These are phyloP conservation scores for Antennarius maculatus DNA, from an alignment of 2,797 vertebrate species.

Conservation along the genomic window DNA sequence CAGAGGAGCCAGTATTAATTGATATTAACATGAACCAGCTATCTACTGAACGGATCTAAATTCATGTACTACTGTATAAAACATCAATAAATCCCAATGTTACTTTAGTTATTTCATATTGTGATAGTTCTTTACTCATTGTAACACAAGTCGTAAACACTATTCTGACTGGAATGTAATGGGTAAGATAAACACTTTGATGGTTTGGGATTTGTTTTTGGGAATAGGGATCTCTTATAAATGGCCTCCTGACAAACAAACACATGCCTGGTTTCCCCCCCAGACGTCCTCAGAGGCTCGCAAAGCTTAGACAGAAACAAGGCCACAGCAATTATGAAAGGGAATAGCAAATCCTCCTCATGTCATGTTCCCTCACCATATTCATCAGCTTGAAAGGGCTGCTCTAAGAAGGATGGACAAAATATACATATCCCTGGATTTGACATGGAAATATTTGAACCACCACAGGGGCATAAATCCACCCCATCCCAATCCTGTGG, in stretches of 20 bases:
- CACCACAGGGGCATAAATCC: slow-evolving; percentile 57
- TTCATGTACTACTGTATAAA: slow-evolving; percentile 44
- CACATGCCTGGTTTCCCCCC: slow-evolving; percentile 61
- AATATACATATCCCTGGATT: slow-evolving; percentile 65
- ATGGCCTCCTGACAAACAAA: slow-evolving; percentile 77
- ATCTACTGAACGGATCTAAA: slow-evolving; percentile 46
- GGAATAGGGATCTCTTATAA: slow-evolving; percentile 70
- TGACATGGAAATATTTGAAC: slow-evolving; percentile 65
- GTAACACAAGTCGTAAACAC: slow-evolving; percentile 55
- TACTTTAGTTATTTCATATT: slow-evolving; percentile 47
- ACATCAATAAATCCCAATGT: slow-evolving; percentile 26
- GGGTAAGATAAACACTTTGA: slow-evolving; percentile 69
- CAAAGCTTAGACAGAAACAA: slow-evolving; percentile 68
- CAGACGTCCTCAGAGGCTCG: slow-evolving; percentile 62
- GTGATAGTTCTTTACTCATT: slow-evolving; percentile 35
- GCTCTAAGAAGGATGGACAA: slow-evolving; percentile 55
- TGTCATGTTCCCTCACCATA: slow-evolving; percentile 60
- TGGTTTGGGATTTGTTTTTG: slow-evolving; percentile 66
- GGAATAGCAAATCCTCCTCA: slow-evolving; percentile 67
- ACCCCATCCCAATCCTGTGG: slow-evolving; percentile 63
- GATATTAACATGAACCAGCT: slow-evolving; percentile 37
- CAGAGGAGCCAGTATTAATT: slow-evolving; percentile 23
- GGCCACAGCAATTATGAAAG: slow-evolving; percentile 67
- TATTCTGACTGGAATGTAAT: slow-evolving; percentile 50
- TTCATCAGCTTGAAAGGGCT: slow-evolving; percentile 61